Evolutionary conservation across 2,113 vertebrate species (phyloP).

Genomic region (Bolborhynchus lineola): DNA sequence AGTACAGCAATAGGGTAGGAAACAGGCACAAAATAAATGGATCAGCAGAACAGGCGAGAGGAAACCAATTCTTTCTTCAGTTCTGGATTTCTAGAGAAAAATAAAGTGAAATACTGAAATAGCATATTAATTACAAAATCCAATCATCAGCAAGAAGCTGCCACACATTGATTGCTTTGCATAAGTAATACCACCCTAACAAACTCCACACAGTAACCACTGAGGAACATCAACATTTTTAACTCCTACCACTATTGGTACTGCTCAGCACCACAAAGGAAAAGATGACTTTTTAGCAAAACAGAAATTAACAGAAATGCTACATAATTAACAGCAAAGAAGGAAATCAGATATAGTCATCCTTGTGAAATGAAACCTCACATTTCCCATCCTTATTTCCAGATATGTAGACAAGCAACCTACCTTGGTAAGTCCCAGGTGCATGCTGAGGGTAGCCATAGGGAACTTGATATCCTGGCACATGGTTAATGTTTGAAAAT

Average conservation of each 20-base stretch:
- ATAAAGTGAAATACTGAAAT: neutral
- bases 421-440: constrained; percentile 38
- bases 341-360: neutral
- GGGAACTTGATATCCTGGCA: neutral
- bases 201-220: neutral
- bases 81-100: neutral
- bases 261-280: neutral
- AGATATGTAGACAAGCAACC: neutral
- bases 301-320: neutral
- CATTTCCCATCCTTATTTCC: neutral
- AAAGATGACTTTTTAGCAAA: neutral
- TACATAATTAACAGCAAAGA: neutral
- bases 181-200: neutral
- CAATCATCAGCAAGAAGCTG: neutral
- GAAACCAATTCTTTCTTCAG: neutral
- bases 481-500: neutral
- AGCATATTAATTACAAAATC: neutral
- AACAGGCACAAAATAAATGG: neutral
- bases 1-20: neutral
- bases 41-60: neutral
- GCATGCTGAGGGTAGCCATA: neutral
- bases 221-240: neutral
- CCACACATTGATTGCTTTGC: neutral
- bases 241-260: neutral
- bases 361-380: neutral